Evolutionary conservation across 2,888 invertebrate species (phyloP), one percentile per base, ranked within the genome.

Genomic region (Autographa pulchrina): DNA sequence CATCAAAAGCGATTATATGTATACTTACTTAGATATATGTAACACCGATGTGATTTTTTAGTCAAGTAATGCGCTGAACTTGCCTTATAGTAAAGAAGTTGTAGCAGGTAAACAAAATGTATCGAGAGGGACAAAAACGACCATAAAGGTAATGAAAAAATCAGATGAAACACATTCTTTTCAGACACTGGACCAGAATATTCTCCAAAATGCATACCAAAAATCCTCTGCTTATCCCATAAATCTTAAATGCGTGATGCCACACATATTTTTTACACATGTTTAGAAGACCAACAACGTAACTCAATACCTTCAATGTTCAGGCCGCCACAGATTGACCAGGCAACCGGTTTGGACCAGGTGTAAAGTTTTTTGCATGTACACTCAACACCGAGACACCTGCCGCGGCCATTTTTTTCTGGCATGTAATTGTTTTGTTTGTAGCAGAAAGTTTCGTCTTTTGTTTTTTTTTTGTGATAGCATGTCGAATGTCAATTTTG

Each of bases 331-430:
- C 54, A 56, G 54, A 56, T 56, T 56, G 54, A 13, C 25, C 13
- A 5, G 20, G 16, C 11, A 54, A 56, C 54, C 54, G 54, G 54
- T 56, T 56, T 13, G 8, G 5, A 56, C 54, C 54, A 56, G 54
- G 54, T 56, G 54, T 20, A 56, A 25, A 56, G 54, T 56, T 56
- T 54, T 54, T 56, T 56, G 54, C 54, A 25, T n/a, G n/a, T 48
- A 25, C 20, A 20, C 48, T n/a, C 48, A n/a, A 48, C 20, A 54
- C 54, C 54, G 9, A 13, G 25, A 56, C 54, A 56, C 54, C 54
- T 56, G 54, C 54, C 25, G 54, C 11, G 13, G 54, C 20, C 25
- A 56, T 25, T 56, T 54, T 54, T 54, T 56, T 11, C 54, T 20
- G 54, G 25, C 13, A 56, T 25, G 54, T 56, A 56, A 20, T 25